Base-by-base conservation (phyloP, 2,797 vertebrate species). In the Numenius phaeopus region DNA sequence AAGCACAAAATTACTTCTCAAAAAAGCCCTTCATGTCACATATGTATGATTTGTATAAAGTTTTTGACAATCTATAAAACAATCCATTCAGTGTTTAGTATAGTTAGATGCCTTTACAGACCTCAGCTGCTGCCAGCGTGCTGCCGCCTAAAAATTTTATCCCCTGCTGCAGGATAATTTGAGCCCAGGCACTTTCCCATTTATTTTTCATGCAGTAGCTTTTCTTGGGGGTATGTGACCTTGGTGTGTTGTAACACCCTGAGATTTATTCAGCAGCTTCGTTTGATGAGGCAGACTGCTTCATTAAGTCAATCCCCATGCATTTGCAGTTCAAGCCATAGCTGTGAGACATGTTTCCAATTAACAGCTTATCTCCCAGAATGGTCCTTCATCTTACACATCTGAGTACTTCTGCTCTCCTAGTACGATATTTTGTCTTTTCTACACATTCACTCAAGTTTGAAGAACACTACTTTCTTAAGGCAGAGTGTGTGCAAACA, bases 151-250 rank as follows among this genome's bases (percentile, higher is more conserved):
- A 87, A 86, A 14, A 55, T 46, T 55, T 83, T 75, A 86, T 72
- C 20, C 34, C 37, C 27, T 66, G 50, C 34, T 88, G 55, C 20
- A 81, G n/a, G 47, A 76, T 58, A 81, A 87, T 58, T 80, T 65
- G 26, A 85, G 47, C 5, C 12, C 37, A 83, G 59, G 17, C 0
- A 2, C 12, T 65, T 94, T 65, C 23, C 22, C 7, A 24, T 69
- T 87, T 81, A 40, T 81, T 93, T 93, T 92, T 85, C 46, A 64
- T 76, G 42, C 12, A 27, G 46, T n/a, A 89, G 30, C 8, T 91
- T 81, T 95, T 91, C 64, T 79, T 94, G 62, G 10, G 55, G 44
- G 4, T 80, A 32, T 67, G 27, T 89, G 81, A 83, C 61, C 65
- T 89, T 93, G 59, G 67, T 86, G 29, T 34, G 5, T 64, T 71